Evolutionary conservation across 2,888 invertebrate genomes (phyloP), one percentile per base, ranked within the genome.

Genomic region (Drosophila peninsularis): DNA sequence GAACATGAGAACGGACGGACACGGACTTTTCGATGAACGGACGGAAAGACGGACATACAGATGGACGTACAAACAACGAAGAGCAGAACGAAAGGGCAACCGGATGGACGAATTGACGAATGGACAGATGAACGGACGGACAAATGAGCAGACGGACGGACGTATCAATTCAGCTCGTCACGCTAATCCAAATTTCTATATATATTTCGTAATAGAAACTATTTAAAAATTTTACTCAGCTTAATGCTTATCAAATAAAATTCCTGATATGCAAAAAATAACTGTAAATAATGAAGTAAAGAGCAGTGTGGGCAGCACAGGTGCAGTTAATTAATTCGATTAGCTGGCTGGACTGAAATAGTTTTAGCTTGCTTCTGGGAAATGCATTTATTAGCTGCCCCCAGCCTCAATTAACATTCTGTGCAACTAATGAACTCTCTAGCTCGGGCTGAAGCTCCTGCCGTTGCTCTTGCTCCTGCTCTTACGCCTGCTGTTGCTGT

Each of bases 381-480:
- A 17, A 6, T 30, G 45, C 45, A 47, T 17, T 30, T 3, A 30
- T 17, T 10, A 3, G 17, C 30, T 47, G 17, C 5, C 27, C 45
- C 6, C 17, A 2, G 17, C 5, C 45, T 47, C 45, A 47, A 47
- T 47, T 47, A 47, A 30, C 45, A 30, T 30, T 13, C 30, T 13
- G 11, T 13, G 17, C 13, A 7, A 32, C 71, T 66, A 62, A 65
- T 45, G 17, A 56, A 71, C 60, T 52, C 50, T 10, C 45, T 17
- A 5, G 27, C 17, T 47, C 27, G 5, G 17, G 27, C 27, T 30
- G n/a, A n/a, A n/a, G n/a, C n/a, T n/a, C n/a, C 27, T 1, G 30
- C 7, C 17, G 3, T 7, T 11, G 42, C 24, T 14, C 14, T 42
- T 0, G 21, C 13, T 42, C 27, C 6, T 1, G 21, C 7, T 42